Conservation (phyloP, 2,888 invertebrate genomes). For the Oasisia sp. region DNA sequence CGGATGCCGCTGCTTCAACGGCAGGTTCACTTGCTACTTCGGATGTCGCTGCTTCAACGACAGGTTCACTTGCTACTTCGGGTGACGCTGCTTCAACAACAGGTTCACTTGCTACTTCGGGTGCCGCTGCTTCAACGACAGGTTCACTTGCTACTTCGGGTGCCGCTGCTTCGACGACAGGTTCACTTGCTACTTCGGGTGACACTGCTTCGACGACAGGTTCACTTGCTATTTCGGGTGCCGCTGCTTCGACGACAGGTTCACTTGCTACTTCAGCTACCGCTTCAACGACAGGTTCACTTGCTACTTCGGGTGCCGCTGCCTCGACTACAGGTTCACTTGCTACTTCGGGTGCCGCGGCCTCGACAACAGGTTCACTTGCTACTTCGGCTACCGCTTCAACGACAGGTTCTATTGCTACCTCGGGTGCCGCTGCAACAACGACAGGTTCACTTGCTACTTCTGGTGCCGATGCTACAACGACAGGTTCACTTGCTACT, state of each 20-base stretch:
- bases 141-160: background rate
- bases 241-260: background rate
- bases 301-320: background rate
- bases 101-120: constrained; percentile 31
- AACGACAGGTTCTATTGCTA: constrained; percentile 23
- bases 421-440: background rate
- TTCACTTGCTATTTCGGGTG: background rate
- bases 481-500: constrained; percentile 33
- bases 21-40: constrained; percentile 26
- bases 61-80: constrained; percentile 24
- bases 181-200: constrained; percentile 24
- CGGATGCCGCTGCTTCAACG: constrained; percentile 21
- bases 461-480: background rate
- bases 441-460: background rate
- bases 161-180: constrained; percentile 17
- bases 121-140: background rate
- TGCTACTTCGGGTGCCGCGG: constrained; percentile 17
- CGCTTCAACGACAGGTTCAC: background rate
- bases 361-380: constrained; percentile 18
- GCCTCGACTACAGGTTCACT: constrained; percentile 9
- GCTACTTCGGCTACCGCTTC: constrained; percentile 28
- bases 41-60: constrained; percentile 18
- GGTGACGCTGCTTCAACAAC: constrained; percentile 20
- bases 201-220: constrained; percentile 3
- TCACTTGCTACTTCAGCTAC: constrained; percentile 17